phyloP scores from a whole-genome alignment of 2,797 vertebrate genomes.

The Macroramphosus scolopax region DNA sequence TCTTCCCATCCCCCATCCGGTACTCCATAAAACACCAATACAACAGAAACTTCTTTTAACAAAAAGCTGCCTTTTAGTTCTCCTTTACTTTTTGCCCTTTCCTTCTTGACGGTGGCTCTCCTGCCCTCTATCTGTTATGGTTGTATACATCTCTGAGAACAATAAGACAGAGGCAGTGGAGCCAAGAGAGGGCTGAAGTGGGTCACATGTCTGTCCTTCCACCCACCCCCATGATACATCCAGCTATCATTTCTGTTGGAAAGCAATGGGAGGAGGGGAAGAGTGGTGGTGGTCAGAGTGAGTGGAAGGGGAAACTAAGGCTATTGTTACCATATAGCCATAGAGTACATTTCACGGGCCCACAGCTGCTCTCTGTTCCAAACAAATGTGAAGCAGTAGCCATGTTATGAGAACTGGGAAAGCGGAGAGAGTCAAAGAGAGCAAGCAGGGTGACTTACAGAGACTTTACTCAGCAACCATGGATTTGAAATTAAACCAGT shows the following conservation, averaged over 20 bases:
- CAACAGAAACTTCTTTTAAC: slow-evolving; percentile 26
- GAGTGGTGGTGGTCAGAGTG: too few relatives aligned
- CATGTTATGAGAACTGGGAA: slow-evolving; percentile 1
- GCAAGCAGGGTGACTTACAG: slow-evolving; percentile 36
- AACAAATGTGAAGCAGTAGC: not conserved
- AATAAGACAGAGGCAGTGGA: slow-evolving; percentile 42
- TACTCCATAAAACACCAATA: slow-evolving; percentile 27
- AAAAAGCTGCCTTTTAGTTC: slow-evolving; percentile 29
- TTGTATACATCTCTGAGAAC: slow-evolving; percentile 57
- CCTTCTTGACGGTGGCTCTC: slow-evolving; percentile 18
- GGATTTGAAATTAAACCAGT: slow-evolving; percentile 53
- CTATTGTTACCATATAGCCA: slow-evolving; percentile 44
- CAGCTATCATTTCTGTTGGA: slow-evolving; percentile 22
- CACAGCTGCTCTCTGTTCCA: slow-evolving; percentile 14
- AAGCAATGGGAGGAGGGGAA: slow-evolving; percentile 10
- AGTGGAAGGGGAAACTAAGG: slow-evolving; percentile 30
- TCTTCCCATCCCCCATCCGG: slow-evolving; percentile 25
- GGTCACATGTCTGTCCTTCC: slow-evolving; percentile 48
- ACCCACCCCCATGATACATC: slow-evolving; percentile 37
- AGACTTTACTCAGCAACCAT: slow-evolving; percentile 58
- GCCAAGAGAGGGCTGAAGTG: slow-evolving; percentile 30
- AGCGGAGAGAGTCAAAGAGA: slow-evolving; percentile 17
- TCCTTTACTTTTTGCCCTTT: slow-evolving; percentile 31
- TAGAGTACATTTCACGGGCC: slow-evolving; percentile 30
- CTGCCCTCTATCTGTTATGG: slow-evolving; percentile 58